These are phyloP conservation scores for Crypturellus tataupa DNA, from an alignment of 2,797 vertebrate species.

Conservation along the genomic window DNA sequence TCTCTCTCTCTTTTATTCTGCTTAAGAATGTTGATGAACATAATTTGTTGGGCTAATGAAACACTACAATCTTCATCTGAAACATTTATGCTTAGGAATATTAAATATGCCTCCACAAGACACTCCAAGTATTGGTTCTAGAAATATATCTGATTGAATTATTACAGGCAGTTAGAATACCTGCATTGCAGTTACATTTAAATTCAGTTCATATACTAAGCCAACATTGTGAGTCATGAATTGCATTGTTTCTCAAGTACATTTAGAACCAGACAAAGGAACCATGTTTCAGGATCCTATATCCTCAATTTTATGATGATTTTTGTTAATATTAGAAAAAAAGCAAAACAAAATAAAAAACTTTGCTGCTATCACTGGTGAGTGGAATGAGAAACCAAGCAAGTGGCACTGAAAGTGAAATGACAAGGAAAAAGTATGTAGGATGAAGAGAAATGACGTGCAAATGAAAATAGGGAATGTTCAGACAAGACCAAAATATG, in stretches of 20 bases:
- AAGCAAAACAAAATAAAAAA: background rate
- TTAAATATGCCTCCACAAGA: background rate
- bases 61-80: background rate
- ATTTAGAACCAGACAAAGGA: conserved; percentile 56
- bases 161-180: conserved; percentile 63
- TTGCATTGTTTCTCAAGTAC: conserved; percentile 72
- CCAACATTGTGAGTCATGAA: conserved; percentile 76
- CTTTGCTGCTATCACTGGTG: background rate
- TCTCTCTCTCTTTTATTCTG: background rate
- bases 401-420: background rate
- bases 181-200: conserved; percentile 80
- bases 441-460: background rate
- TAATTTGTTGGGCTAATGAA: background rate
- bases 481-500: background rate
- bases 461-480: background rate
- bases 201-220: conserved; percentile 71
- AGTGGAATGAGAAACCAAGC: background rate
- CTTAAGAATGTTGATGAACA: background rate
- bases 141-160: conserved; percentile 54
- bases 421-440: background rate
- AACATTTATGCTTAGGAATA: background rate
- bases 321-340: conserved; percentile 5
- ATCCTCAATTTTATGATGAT: background rate
- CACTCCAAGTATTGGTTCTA: background rate
- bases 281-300: background rate